Conservation (phyloP, 2,797 vertebrate species). For the Petrocephalus schoutedeni region DNA sequence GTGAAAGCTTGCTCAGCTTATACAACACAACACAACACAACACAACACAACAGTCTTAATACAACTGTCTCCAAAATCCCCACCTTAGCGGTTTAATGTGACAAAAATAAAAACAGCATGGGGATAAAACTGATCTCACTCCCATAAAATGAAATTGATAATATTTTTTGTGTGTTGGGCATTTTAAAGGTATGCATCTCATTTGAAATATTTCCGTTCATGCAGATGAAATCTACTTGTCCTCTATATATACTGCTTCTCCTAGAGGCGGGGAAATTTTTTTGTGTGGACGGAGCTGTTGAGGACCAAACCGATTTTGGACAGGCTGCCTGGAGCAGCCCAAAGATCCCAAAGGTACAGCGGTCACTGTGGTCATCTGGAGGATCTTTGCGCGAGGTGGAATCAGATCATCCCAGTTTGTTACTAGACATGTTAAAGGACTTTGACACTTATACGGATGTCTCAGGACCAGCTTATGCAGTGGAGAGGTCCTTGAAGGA, state of each 20-base stretch:
- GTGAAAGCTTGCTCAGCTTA: neutral
- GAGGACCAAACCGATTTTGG: neutral
- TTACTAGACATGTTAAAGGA: neutral
- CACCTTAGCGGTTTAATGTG: neutral
- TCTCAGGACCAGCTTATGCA: neutral
- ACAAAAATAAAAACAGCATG: neutral
- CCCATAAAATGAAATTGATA: neutral
- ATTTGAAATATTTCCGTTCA: neutral
- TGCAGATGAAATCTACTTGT: slow-evolving; percentile 23
- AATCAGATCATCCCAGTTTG: neutral
- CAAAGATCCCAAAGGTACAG: neutral
- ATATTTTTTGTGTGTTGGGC: neutral
- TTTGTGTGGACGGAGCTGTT: neutral
- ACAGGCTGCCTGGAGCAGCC: neutral
- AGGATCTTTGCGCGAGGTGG: neutral
- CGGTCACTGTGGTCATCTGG: neutral
- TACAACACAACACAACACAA: neutral
- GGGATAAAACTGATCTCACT: neutral
- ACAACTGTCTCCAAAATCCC: neutral
- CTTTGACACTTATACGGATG: neutral
- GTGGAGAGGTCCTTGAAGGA: neutral
- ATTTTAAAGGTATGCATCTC: neutral
- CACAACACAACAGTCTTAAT: neutral
- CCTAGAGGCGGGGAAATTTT: slow-evolving; percentile 15
- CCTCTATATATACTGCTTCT: slow-evolving; percentile 15